Base-by-base conservation (phyloP, 1,140 invertebrate genomes). In the Colletes gigas region DNA sequence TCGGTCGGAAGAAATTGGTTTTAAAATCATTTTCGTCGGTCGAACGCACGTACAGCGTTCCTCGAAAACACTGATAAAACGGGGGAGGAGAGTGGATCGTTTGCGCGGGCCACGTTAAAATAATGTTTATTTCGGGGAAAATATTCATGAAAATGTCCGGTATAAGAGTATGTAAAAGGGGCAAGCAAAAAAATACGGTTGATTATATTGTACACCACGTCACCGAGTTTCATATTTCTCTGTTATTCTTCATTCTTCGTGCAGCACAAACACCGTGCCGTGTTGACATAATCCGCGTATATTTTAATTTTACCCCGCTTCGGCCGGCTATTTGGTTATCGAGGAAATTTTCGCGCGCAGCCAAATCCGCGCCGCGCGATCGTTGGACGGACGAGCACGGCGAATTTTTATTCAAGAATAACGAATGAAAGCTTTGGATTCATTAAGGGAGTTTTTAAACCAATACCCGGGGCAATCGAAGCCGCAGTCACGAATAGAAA, bases 41-140 rank as follows among this genome's bases (percentile, higher is more conserved):
- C 2, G 9, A 1, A 1, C 60, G 9, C 39, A 19, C 1, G 0
- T 30, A 10, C 9, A 10, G 15, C 19, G 30, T 19, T 47, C 4
- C 15, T 7, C 63, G 39, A n/a, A n/a, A 44, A 47, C 12, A 14
- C 65, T 52, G 44, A 78, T 62, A 78, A 71, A 71, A 60, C 57
- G 44, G n/a, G n/a, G 30, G 10, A 47, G 44, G n/a, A 2, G 30
- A 7, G n/a, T 41, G n/a, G 65, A 78, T 78, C 66, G 75, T 78
- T 70, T 70, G 59, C 21, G 41, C 19, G 44, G 9, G 21, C 19
- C 30, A 41, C 55, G 47, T 52, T 62, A 50, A 62, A 70, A 21
- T 39, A 62, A 60, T 71, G 57, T 78, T 78, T 78, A 62, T 70
- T 71, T 47, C 4, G 14, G 17, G 6, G 55, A 62, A 50, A 78